These are phyloP conservation scores for Falco naumanni DNA, from an alignment of 2,797 vertebrate species.

Conservation along the genomic window DNA sequence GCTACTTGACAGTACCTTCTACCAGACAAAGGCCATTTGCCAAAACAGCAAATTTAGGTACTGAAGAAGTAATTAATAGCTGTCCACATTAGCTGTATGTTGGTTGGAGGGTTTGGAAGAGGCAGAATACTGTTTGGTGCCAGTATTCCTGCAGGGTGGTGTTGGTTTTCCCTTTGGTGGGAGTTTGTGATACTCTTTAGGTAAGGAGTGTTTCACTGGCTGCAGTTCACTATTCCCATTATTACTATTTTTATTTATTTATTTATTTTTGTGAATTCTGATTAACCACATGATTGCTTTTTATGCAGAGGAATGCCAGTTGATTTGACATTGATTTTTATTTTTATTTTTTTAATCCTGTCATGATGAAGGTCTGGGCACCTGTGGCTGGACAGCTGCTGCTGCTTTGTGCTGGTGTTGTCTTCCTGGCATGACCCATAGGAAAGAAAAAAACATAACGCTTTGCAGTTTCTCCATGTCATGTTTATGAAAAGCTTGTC, in stretches of 20 bases:
- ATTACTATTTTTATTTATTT: neutral
- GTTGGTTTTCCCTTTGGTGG: neutral
- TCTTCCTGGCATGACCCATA: neutral
- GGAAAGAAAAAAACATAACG: neutral
- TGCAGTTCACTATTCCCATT: neutral
- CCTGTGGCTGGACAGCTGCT: neutral
- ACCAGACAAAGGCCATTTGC: accelerated
- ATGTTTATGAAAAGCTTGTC: neutral
- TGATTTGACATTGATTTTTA: neutral
- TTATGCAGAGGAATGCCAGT: neutral
- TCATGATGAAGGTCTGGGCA: neutral
- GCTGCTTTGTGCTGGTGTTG: neutral
- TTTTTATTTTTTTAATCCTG: neutral
- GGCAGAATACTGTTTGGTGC: neutral
- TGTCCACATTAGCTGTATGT: neutral
- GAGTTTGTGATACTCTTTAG: neutral
- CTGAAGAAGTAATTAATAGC: neutral
- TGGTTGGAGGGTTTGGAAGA: neutral
- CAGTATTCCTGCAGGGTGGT: neutral
- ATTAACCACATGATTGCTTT: neutral
- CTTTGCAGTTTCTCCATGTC: neutral
- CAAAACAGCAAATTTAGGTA: neutral
- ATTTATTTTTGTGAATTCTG: neutral
- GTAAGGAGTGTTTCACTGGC: neutral
- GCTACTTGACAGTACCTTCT: neutral